Base-by-base conservation (phyloP, 2,888 invertebrate genomes). In the Chamaedrilus cognettii region DNA sequence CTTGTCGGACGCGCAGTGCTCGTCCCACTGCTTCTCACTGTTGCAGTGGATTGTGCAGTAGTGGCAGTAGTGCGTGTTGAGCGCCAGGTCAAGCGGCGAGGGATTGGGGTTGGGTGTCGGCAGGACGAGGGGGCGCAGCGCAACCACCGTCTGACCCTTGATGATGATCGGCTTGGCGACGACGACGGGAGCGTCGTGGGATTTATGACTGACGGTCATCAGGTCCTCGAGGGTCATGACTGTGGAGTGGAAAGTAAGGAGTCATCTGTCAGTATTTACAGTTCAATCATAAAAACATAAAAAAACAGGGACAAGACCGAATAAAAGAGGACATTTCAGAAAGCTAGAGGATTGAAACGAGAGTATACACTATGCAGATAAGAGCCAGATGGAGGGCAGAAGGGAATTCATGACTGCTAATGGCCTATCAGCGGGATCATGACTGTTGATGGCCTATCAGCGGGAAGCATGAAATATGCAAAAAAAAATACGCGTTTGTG, bases 1-100 rank as follows among this genome's bases (percentile, higher is more conserved):
- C 59, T 76, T 75, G 58, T 76, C 76, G 1, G 79, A 78, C 28
- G 79, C 77, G 63, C 79, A 78, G 70, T 82, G 82, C 19, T 79
- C 77, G 33, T 80, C 80, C 81, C 79, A 80, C 68, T 82, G 79
- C 64, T 78, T 77, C 68, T 76, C 71, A 52, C 78, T 78, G 71
- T 77, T 77, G 72, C 78, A 80, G 56, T 75, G 75, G 28, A 76
- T 68, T 3, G 66, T 60, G 32, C 72, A 72, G 69, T 71, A 72
- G 56, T 64, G 67, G 68, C 82, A 82, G 75, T 82, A 80, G 60
- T 76, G 68, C 60, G 74, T 77, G 61, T 73, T 75, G 74, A 67
- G 69, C 58, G 73, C 73, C 78, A 80, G 71, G 78, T 79, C 52
- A 75, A 74, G 31, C 28, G 60, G 33, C 50, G 60, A 33, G 19